Evolutionary conservation across 2,888 invertebrate genomes (phyloP).

Genomic region (Eudemis profundana): DNA sequence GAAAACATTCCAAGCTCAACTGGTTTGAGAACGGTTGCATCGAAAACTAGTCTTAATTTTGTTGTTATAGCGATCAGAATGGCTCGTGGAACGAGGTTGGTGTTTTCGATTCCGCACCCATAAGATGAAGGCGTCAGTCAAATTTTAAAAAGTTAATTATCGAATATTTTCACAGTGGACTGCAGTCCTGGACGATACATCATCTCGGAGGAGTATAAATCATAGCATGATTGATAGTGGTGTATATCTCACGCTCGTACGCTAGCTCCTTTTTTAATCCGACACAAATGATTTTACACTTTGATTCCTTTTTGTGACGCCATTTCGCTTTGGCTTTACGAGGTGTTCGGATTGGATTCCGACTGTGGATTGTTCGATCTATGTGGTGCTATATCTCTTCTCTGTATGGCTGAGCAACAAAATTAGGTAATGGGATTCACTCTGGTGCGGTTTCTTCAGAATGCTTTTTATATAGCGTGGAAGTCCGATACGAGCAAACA

Average conservation of each 20-base stretch:
- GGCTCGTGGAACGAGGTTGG: conserved; percentile 44
- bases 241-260: conserved; percentile 79
- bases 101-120: conserved; percentile 50
- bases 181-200: conserved; percentile 73
- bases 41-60: conserved; percentile 16
- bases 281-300: conserved; percentile 83
- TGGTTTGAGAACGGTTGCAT: conserved; percentile 48
- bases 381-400: not conserved
- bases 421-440: no score
- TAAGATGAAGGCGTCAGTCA: conserved; percentile 79
- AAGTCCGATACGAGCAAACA: no score
- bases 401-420: not conserved
- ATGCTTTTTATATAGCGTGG: no score
- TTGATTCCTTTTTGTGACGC: conserved; percentile 76
- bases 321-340: conserved; percentile 75
- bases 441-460: no score
- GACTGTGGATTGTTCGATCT: conserved; percentile 23
- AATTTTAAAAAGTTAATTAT: conserved; percentile 84
- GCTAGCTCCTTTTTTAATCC: conserved; percentile 83
- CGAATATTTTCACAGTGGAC: conserved; percentile 75
- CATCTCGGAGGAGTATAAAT: conserved; percentile 82
- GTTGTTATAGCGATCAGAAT: conserved; percentile 44
- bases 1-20: conserved; percentile 57
- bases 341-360: conserved; percentile 58
- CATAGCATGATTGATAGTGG: conserved; percentile 82